A percentile compares a stretch with the other conserved stretches of the same genome.
Conservation (phyloP, 2,113 vertebrate species). For the Syrmaticus mikado region DNA sequence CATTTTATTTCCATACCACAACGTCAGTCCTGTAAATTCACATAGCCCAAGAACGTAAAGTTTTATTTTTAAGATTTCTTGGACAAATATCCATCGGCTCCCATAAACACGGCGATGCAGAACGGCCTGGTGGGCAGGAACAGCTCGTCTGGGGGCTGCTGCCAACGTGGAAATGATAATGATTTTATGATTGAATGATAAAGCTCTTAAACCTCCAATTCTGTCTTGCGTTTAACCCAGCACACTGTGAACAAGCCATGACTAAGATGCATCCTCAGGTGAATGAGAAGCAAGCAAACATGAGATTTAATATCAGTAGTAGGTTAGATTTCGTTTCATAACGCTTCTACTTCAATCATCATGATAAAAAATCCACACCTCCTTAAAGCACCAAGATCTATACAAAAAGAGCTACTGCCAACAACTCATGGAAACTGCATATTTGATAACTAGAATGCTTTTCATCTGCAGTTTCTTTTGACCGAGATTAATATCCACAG, state of each 20-base stretch:
- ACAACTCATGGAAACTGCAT: background rate
- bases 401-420: conserved; percentile 12
- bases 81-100: background rate
- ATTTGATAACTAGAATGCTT: conserved; percentile 34
- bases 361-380: conserved; percentile 23
- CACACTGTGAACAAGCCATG: background rate
- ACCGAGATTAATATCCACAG: background rate
- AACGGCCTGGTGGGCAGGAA: background rate
- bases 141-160: background rate
- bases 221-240: background rate
- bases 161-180: background rate
- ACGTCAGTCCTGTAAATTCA: background rate
- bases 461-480: background rate
- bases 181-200: background rate
- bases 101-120: background rate
- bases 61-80: background rate
- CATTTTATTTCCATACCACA: conserved; percentile 33
- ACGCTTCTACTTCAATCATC: conserved; percentile 25
- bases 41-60: background rate
- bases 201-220: background rate
- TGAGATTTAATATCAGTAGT: background rate
- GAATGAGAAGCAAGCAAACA: background rate
- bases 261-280: background rate
- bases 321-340: conserved; percentile 27
- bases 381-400: background rate